A percentile compares a stretch with the other conserved stretches of the same genome.
phyloP scores from a whole-genome alignment of 2,113 vertebrate genomes.

The Copsychus sechellarum region DNA sequence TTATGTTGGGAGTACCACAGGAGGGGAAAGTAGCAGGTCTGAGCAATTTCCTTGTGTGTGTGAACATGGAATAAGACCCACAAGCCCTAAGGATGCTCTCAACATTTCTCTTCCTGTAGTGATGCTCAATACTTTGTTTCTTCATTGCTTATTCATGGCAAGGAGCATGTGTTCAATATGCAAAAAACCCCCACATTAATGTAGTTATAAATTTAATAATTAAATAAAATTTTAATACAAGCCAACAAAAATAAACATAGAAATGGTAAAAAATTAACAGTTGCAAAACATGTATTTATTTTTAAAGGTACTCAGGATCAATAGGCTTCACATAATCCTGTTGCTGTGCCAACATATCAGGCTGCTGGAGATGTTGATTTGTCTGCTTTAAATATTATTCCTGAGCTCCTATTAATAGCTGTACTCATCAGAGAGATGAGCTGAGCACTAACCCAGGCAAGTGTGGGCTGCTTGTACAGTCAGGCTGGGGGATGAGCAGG shows the following conservation, averaged over 20 bases:
- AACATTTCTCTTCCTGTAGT: not conserved
- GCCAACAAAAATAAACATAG: not conserved
- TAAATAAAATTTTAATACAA: not conserved
- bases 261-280: accelerated
- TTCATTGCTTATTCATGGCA: not conserved
- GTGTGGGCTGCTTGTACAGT: not conserved
- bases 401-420: not conserved
- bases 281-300: not conserved
- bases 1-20: not conserved
- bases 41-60: not conserved
- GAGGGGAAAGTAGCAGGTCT: not conserved
- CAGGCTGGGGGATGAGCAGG: not conserved
- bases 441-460: not conserved
- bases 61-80: not conserved
- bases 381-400: not conserved
- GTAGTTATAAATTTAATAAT: not conserved
- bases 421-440: not conserved
- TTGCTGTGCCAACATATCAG: not conserved
- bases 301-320: not conserved
- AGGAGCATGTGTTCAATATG: not conserved
- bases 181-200: not conserved
- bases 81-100: not conserved
- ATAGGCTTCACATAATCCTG: not conserved
- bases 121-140: not conserved
- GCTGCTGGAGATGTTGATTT: not conserved